Percentiles rank a stretch among this genome's conserved stretches.
These are phyloP conservation scores for Caenorhabditis plicata DNA, from an alignment of 2,888 invertebrate genomes.

Conservation along the genomic window DNA sequence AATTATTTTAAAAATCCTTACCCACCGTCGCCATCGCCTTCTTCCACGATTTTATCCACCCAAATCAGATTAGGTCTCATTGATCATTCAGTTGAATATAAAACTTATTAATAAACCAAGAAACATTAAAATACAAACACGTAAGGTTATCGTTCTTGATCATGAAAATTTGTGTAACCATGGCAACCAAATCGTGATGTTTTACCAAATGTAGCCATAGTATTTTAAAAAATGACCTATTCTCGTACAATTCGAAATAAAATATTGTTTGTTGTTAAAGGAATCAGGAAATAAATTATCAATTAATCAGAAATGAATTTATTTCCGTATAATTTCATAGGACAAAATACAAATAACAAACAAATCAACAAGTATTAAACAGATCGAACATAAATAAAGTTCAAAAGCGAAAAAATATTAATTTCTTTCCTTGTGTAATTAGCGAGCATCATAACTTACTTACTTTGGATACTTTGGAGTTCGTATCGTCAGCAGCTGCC, in stretches of 20 bases:
- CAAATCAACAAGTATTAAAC: constrained; percentile 34
- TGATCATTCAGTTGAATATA: too few species aligned
- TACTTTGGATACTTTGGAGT: too few species aligned
- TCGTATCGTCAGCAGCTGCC: too few species aligned
- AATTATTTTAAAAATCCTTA: constrained; percentile 67
- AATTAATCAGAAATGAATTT: background rate
- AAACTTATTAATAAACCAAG: too few species aligned
- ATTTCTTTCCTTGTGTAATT: constrained; percentile 21
- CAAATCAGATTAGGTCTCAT: constrained; percentile 90
- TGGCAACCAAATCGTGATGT: too few species aligned
- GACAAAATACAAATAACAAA: constrained; percentile 3
- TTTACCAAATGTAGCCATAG: too few species aligned
- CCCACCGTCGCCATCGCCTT: constrained; percentile 86
- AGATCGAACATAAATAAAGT: constrained; percentile 3
- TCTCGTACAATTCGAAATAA: background rate
- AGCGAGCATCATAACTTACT: constrained; percentile 64
- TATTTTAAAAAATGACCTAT: too few species aligned
- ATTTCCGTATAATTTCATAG: background rate
- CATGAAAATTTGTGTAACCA: too few species aligned
- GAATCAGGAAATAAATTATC: background rate
- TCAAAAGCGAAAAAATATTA: background rate
- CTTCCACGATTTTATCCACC: constrained; percentile 82
- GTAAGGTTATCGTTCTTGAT: too few species aligned
- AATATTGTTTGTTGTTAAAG: too few species aligned
- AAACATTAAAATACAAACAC: too few species aligned